Conservation (phyloP, 92 coral and sea anemone genomes). For the Ricordea florida region DNA sequence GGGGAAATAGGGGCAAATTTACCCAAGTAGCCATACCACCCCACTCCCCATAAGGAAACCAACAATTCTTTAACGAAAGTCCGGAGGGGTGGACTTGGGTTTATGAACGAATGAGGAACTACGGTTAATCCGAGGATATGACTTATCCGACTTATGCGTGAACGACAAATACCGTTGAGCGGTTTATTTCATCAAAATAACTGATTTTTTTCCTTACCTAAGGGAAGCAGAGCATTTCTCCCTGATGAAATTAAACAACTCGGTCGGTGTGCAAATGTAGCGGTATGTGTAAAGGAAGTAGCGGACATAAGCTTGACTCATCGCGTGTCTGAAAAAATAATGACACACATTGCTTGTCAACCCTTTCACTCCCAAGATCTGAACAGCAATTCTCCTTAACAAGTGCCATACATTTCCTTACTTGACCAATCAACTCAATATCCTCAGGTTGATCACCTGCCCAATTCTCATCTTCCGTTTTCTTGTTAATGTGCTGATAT, state of each 20-base stretch:
- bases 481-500: too few species aligned
- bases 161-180: neutral
- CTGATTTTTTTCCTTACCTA: slow-evolving; percentile 37
- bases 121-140: neutral
- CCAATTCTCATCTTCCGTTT: too few species aligned
- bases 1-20: neutral
- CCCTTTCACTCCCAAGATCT: too few species aligned
- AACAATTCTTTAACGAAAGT: neutral
- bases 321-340: slow-evolving; percentile 83
- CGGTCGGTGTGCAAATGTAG: slow-evolving; percentile 73
- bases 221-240: slow-evolving; percentile 86
- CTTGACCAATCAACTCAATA: too few species aligned
- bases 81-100: neutral
- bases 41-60: neutral
- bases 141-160: neutral
- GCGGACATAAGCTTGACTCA: slow-evolving; percentile 86
- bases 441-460: too few species aligned
- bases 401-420: too few species aligned
- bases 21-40: neutral
- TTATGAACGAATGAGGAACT: neutral
- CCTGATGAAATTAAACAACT: slow-evolving; percentile 73
- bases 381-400: too few species aligned
- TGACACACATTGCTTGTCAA: neutral
- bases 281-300: slow-evolving; percentile 88
- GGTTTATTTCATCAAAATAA: neutral